Base-by-base conservation (phyloP, 2,113 vertebrate genomes). In the Aptenodytes forsteri region DNA sequence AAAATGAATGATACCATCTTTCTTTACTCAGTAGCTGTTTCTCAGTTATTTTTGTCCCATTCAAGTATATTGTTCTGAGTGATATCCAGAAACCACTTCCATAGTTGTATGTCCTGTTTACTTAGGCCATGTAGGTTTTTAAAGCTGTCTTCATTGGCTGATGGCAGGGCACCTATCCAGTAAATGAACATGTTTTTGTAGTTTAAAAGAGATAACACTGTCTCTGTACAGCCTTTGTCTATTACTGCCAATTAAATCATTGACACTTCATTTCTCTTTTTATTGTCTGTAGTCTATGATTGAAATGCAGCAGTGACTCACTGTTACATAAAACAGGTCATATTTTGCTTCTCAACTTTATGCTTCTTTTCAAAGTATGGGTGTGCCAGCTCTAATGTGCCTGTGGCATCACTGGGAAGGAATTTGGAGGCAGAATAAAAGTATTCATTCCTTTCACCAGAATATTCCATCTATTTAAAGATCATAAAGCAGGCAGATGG, bases 381-480 rank as follows among this genome's bases (percentile, higher is more conserved):
- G 69, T 1, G 17, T 78, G 81, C 87, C 91, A 97, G 75, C 29
- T 93, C 25, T 93, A 88, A 93, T 83, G 80, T 95, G 49, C 61
- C 20, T 30, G 56, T 95, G 92, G 82, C 65, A 95, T 94, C 86
- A 93, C 1, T 88, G 90, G 56, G 86, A 96, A 96, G 92, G 92
- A 97, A 95, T 94, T 92, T 93, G 80, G 50, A 95, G 47, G 54
- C 79, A 93, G 87, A 75, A 94, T 77, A 81, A 67, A 93, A 94
- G 34, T 86, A 92, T 95, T 95, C 59, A 92, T 84, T 91, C 66
- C 52, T 89, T 82, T 87, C 85, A 90, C 59, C 36, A 96, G 90
- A 95, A 92, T 90, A 87, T 93, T 96, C 83, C 65, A 83, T 89
- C 76, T 96, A 95, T 95, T 92, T 96, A 93, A 97, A 95, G 83